Base-by-base conservation (phyloP, 2,888 invertebrate species). In the Watsonalla cultraria region DNA sequence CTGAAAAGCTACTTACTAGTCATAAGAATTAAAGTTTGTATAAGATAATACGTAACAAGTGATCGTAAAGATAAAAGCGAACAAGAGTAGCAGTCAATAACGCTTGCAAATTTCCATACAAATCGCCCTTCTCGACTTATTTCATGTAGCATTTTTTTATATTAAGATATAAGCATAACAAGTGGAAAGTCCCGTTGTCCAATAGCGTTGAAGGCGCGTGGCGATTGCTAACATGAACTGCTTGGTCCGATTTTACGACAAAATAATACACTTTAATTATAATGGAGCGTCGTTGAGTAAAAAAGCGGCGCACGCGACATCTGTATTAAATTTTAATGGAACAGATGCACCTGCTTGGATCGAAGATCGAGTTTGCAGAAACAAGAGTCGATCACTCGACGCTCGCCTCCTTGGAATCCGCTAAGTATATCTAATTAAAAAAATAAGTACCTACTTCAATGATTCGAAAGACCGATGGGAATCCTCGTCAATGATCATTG, bases 271-370 rank as follows among this genome's bases (percentile, higher is more conserved):
- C 84, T 84, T 88, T 87, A 88, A 89, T 90, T 88, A 86, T 86
- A 87, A 84, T 84, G 86, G 79, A 82, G 83, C 82, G 80, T 83
- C 76, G 78, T 72, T 70, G 74, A 75, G 81, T 82, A 86, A 87
- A 85, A 86, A 87, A 79, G 78, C 82, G 76, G 77, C 80, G 80
- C 87, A 87, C 86, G 84, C 87, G 90, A 90, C 87, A 86, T 84
- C 86, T 90, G 87, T 87, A 87, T 90, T 86, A 87, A 89, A 86
- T 80, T 86, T 88, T 85, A 89, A 90, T 89, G 85, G 81, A 84
- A 83, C 70, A 62, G 70, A 73, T 82, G 89, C 90, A 90, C 87
- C 89, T 90, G 90, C 90, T 61, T 66, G 55, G 64, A 68, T 67
- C 70, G 67, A 64, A 67, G 72, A 72, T 72, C 79, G 68, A 70